Evolutionary conservation across 2,888 invertebrate genomes (phyloP).

Genomic region (Sesamia inferens): DNA sequence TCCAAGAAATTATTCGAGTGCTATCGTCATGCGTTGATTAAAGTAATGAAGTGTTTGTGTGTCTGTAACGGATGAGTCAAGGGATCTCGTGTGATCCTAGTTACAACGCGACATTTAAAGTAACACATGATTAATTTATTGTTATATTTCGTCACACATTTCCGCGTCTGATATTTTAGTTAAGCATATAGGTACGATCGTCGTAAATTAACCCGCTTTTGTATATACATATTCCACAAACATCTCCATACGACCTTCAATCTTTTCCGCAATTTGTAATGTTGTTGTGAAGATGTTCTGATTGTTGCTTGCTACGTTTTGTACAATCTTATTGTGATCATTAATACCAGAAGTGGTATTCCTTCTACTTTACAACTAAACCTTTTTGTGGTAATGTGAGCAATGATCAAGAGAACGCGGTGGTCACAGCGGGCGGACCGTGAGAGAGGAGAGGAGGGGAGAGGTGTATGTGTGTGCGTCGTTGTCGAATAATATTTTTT

Average conservation of each 20-base stretch:
- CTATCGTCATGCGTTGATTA: constrained; percentile 71
- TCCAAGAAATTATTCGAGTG: constrained; percentile 70
- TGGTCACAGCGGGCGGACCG: constrained; percentile 51
- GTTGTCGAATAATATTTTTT: constrained; percentile 85
- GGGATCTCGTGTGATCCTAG: constrained; percentile 63
- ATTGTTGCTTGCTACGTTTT: constrained; percentile 54
- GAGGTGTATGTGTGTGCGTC: constrained; percentile 69
- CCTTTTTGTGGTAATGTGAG: constrained; percentile 38
- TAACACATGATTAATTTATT: constrained; percentile 65
- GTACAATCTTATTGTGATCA: constrained; percentile 38
- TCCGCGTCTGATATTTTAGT: constrained; percentile 72
- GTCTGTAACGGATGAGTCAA: constrained; percentile 71
- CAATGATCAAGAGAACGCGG: constrained; percentile 30
- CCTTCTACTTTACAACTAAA: constrained; percentile 21
- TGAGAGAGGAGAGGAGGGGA: constrained; percentile 62
- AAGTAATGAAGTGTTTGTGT: constrained; percentile 71
- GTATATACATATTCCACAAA: constrained; percentile 56
- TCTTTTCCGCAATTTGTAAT: constrained; percentile 78
- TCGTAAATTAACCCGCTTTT: constrained; percentile 62
- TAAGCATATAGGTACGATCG: constrained; percentile 56
- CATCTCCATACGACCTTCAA: constrained; percentile 73
- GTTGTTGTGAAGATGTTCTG: constrained; percentile 71
- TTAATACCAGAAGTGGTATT: constrained; percentile 41
- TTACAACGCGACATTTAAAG: constrained; percentile 53
- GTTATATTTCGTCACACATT: constrained; percentile 63